These are phyloP conservation scores for Synergus gifuensis DNA, from an alignment of 2,888 invertebrate genomes.

Conservation along the genomic window DNA sequence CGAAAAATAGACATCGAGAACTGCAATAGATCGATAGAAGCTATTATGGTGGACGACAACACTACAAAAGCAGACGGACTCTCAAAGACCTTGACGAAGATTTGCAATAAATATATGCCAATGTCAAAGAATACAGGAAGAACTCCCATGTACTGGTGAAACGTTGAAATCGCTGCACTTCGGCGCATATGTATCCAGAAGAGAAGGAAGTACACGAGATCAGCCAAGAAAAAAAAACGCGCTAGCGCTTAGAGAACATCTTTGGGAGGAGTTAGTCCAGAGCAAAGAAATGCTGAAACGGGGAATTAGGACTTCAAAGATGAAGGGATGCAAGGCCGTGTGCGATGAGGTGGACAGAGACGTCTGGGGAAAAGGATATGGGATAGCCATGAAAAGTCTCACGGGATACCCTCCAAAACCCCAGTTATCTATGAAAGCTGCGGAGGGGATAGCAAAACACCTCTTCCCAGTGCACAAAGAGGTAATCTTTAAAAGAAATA, in stretches of 20 bases:
- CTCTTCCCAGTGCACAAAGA: conserved; percentile 5
- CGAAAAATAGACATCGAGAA: background rate
- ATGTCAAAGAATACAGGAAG: background rate
- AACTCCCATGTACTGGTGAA: background rate
- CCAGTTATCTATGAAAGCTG: background rate
- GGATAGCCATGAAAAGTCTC: background rate
- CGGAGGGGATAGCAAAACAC: background rate
- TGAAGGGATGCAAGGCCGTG: background rate
- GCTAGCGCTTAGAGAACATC: too few species aligned
- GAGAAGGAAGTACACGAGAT: background rate
- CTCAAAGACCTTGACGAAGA: background rate
- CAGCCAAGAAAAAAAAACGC: background rate
- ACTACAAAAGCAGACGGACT: background rate
- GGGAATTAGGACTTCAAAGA: background rate
- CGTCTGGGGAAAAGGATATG: background rate
- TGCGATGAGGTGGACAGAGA: background rate
- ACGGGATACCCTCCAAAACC: background rate
- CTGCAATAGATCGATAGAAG: background rate
- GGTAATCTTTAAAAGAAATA: background rate
- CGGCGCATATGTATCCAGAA: background rate
- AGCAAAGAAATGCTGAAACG: background rate
- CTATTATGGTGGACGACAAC: background rate
- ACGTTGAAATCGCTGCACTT: background rate
- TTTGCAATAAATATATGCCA: background rate
- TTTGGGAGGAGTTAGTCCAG: background rate